Conservation (phyloP, 1,140 invertebrate species). For the Drosophila paulistorum region DNA sequence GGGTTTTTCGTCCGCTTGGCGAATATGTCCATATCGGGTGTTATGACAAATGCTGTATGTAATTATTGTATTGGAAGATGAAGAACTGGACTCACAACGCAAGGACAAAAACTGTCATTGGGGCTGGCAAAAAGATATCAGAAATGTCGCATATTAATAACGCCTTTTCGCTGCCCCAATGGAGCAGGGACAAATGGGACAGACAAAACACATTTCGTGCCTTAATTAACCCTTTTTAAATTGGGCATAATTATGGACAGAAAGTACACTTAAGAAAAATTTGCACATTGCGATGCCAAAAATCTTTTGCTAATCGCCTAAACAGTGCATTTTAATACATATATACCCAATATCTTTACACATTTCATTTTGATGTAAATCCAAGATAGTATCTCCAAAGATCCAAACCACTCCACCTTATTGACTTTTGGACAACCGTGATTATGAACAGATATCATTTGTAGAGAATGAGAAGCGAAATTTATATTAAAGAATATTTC, state of each 20-base stretch:
- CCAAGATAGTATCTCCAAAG: too few relatives aligned
- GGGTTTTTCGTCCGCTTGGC: constrained; percentile 31
- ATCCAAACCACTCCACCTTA: too few relatives aligned
- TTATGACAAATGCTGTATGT: constrained; percentile 83
- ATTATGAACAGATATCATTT: too few relatives aligned
- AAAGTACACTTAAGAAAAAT: too few relatives aligned
- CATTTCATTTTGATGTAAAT: too few relatives aligned
- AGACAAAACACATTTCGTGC: constrained; percentile 67
- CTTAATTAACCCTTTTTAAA: constrained; percentile 83
- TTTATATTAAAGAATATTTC: too few relatives aligned
- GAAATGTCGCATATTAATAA: constrained; percentile 82
- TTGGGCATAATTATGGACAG: constrained; percentile 78
- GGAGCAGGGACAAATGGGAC: constrained; percentile 26
- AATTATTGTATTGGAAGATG: constrained; percentile 72
- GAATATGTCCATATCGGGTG: constrained; percentile 80
- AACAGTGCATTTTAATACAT: too few relatives aligned
- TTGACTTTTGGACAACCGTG: too few relatives aligned
- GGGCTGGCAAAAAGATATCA: constrained; percentile 70
- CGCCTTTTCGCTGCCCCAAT: constrained; percentile 41
- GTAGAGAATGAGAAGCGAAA: too few relatives aligned
- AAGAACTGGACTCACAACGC: constrained; percentile 36
- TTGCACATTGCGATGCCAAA: too few relatives aligned
- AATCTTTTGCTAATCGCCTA: too few relatives aligned
- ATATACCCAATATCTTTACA: too few relatives aligned
- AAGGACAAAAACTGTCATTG: constrained; percentile 7